Base-by-base conservation (phyloP, 2,113 vertebrate genomes). In the Pachyramphus minor region DNA sequence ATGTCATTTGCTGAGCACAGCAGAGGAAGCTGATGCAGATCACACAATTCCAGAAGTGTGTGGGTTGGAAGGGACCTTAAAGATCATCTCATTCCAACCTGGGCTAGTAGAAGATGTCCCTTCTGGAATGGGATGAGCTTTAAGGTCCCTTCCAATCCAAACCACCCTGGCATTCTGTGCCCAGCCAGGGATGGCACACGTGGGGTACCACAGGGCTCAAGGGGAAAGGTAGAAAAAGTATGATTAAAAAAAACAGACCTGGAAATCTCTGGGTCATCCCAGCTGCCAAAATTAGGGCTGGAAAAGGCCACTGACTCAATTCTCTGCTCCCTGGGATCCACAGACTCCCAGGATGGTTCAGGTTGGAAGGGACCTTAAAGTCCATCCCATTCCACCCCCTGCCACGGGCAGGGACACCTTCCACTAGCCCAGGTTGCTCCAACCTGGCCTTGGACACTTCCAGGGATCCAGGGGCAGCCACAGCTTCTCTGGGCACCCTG, bases 381-480 rank as follows among this genome's bases (percentile, higher is more conserved):
- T 6, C 24, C 52, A 58, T 35, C 31, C 9, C 8, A 8, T 18
- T 0, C 45, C 37, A 81, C 1, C 13, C 55, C 78, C 41, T 33
- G 77, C 11, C 52, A 9, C 8, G 28, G 60, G 56, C n/a, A 60
- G 56, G 30, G 37, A 77, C 72, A 37, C 22, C 2, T 37, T 3
- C 35, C 62, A 14, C 11, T 2, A 4, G 0, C 12, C 37, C 55
- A 45, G 33, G 11, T 0, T 14, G 33, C 45, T 52, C 73, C 62
- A 25, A 6, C 28, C 15, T 14, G 27, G 27, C 55, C 39, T 14
- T 2, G 55, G 55, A 2, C 39, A 16, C 10, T 45, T 1, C 22
- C 67, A 75, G 35, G 30, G 60, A 56, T 30, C 49, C 49, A 50
- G 83, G 44, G 10, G 16, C 60, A 59, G 44, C 25, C 62, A 9